Evolutionary conservation across 2,113 vertebrate species (phyloP).

Genomic region (Muntiacus reevesi): DNA sequence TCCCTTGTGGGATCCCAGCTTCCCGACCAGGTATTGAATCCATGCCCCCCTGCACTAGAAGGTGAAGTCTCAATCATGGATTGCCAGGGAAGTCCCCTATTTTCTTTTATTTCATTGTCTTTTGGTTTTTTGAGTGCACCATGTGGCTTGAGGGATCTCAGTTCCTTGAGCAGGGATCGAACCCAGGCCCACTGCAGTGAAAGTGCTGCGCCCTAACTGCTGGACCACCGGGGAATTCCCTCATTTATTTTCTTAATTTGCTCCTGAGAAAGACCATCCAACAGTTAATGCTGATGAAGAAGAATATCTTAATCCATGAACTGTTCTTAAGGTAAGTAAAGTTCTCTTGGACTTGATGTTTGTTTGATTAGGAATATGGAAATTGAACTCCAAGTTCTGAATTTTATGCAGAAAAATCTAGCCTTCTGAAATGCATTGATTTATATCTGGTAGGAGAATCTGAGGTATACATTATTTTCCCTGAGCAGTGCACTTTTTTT

Average conservation of each 20-base stretch:
- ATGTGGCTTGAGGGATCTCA: background rate
- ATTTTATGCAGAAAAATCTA: background rate
- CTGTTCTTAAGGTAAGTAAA: background rate
- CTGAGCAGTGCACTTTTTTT: background rate
- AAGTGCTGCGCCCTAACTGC: background rate
- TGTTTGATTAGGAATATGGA: background rate
- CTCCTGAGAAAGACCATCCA: background rate
- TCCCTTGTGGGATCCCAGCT: background rate
- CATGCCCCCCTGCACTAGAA: background rate
- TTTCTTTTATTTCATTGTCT: background rate
- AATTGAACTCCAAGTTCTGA: background rate
- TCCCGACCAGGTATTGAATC: background rate
- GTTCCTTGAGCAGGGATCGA: background rate
- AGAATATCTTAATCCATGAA: background rate
- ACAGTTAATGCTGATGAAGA: background rate
- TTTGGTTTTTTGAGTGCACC: background rate
- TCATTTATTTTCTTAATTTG: conserved; percentile 5
- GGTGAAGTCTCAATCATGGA: background rate
- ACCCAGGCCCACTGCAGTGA: background rate
- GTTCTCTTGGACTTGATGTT: background rate
- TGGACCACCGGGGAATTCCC: background rate
- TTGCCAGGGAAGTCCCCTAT: background rate
- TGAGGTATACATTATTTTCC: conserved; percentile 1
- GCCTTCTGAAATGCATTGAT: background rate
- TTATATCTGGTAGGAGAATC: background rate